Conservation (phyloP, 1,140 invertebrate genomes). For the Drosophila melanogaster region Release_6_plus_ISO1_MT NT_037436.4:10058001-10058500, state of each 20-base stretch:
- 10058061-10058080: constrained; percentile 22
- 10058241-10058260: constrained; percentile 11
- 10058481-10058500: neutral
- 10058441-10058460: constrained; percentile 55
- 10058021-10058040: constrained; percentile 4
- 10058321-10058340: constrained; percentile 63
- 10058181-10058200: constrained; percentile 57
- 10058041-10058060: constrained; percentile 9
- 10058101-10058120: constrained; percentile 40
- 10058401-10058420: constrained; percentile 3
- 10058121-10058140: constrained; percentile 74
- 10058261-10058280: constrained; percentile 76
- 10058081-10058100: constrained; percentile 52
- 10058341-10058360: constrained; percentile 84
- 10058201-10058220: constrained; percentile 40
- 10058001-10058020: constrained; percentile 39
- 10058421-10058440: constrained; percentile 40
- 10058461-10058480: constrained; percentile 1
- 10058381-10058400: constrained; percentile 54
- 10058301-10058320: constrained; percentile 33
- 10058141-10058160: constrained; percentile 82
- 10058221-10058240: constrained; percentile 40
- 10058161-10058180: constrained; percentile 67
- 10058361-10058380: constrained; percentile 83
- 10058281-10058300: constrained; percentile 62